These are phyloP conservation scores for Malurus splendens DNA, from an alignment of 2,797 vertebrate species.

Conservation along the genomic window DNA sequence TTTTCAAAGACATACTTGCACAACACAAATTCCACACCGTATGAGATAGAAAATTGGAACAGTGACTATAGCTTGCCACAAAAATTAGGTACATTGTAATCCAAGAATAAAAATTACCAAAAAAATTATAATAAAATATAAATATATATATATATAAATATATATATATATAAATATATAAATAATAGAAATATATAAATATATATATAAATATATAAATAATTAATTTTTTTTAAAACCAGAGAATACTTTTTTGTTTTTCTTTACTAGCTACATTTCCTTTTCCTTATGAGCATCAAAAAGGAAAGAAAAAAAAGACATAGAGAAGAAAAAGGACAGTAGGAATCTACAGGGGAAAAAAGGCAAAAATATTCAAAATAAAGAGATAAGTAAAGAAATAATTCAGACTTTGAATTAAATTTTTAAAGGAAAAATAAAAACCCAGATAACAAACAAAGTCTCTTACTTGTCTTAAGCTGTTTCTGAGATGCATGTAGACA, in stretches of 20 bases:
- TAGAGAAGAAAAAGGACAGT: not conserved
- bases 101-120: not conserved
- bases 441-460: rapidly evolving
- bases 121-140: not conserved
- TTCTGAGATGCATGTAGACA: not conserved
- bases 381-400: not conserved
- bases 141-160: too few species aligned
- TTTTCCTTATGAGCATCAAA: not conserved
- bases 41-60: not conserved
- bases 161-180: too few species aligned
- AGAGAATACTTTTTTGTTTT: not conserved
- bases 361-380: not conserved
- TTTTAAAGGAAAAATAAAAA: not conserved
- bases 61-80: not conserved
- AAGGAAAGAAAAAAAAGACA: not conserved
- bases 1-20: not conserved
- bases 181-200: too few species aligned
- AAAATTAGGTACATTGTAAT: not conserved
- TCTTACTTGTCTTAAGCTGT: not conserved
- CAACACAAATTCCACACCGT: not conserved
- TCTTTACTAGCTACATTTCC: not conserved
- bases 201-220: too few species aligned
- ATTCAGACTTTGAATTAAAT: not conserved
- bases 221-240: not conserved
- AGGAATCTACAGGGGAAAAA: not conserved